Percentiles rank a stretch among this genome's conserved stretches.
phyloP scores from a whole-genome alignment of 2,888 invertebrate species.

The Notodonta ziczac region DNA sequence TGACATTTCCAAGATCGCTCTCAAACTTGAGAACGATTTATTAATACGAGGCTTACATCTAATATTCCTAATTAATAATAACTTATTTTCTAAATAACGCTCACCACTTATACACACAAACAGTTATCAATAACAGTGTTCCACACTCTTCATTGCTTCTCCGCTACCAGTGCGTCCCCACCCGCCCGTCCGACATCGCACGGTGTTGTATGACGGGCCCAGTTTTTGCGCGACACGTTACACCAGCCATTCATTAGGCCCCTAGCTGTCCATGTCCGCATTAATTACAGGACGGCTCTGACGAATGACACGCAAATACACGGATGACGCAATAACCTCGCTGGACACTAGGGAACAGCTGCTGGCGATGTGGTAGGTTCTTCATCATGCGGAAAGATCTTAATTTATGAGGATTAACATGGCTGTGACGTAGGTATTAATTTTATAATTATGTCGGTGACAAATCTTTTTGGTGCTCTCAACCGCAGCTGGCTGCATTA shows the following conservation, averaged over 20 bases:
- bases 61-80: too few species aligned
- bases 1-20: too few species aligned
- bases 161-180: conserved; percentile 28
- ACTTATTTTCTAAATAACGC: too few species aligned
- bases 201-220: conserved; percentile 66
- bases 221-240: conserved; percentile 75
- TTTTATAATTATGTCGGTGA: neutral
- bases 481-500: too few species aligned
- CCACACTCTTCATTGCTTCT: neutral
- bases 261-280: conserved; percentile 66
- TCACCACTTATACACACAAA: too few species aligned
- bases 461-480: neutral
- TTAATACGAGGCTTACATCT: too few species aligned
- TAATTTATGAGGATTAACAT: conserved; percentile 2
- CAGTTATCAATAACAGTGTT: too few species aligned
- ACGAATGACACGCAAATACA: conserved; percentile 63
- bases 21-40: too few species aligned
- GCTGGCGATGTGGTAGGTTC: conserved; percentile 12
- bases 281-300: conserved; percentile 76
- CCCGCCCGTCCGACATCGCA: conserved; percentile 40
- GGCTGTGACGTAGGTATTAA: too few species aligned
- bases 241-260: conserved; percentile 78
- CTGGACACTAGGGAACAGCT: conserved; percentile 6
- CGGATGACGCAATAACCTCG: conserved; percentile 36
- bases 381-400: conserved; percentile 11